Conservation (phyloP, 2,113 vertebrate species). For the Balaeniceps rex region DNA sequence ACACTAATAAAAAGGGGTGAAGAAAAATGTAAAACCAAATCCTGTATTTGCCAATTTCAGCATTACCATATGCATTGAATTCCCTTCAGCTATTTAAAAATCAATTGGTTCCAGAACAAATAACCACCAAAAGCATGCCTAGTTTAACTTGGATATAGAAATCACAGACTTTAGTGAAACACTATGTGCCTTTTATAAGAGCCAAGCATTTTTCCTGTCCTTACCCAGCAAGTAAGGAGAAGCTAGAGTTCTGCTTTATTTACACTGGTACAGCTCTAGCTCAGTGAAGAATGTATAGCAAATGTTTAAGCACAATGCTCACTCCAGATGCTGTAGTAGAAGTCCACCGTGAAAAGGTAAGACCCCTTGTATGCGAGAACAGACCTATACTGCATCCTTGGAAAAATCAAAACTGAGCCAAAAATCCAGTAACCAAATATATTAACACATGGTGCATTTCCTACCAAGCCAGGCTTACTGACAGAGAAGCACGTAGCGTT, state of each 20-base stretch:
- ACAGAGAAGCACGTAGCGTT: not conserved
- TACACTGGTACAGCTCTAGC: not conserved
- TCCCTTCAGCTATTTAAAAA: constrained; percentile 54
- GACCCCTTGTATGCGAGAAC: not conserved
- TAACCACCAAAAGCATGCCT: constrained; percentile 22
- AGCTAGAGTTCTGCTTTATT: not conserved
- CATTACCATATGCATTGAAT: constrained; percentile 33
- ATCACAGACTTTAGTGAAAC: not conserved
- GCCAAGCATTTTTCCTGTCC: not conserved
- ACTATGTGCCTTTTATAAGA: not conserved
- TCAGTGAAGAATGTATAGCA: not conserved
- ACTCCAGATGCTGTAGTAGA: not conserved
- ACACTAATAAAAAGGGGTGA: not conserved
- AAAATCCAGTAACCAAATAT: not conserved
- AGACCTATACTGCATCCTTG: not conserved
- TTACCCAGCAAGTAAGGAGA: not conserved
- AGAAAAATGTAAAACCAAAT: not conserved
- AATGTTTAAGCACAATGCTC: not conserved
- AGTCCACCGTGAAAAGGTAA: not conserved
- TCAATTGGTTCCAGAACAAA: constrained; percentile 44
- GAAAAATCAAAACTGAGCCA: not conserved
- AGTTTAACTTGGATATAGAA: constrained; percentile 20
- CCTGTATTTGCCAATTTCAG: not conserved
- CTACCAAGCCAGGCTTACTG: not conserved
- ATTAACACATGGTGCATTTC: not conserved